Conservation (phyloP, 2,113 vertebrate genomes). For the Saimiri boliviensis region DNA sequence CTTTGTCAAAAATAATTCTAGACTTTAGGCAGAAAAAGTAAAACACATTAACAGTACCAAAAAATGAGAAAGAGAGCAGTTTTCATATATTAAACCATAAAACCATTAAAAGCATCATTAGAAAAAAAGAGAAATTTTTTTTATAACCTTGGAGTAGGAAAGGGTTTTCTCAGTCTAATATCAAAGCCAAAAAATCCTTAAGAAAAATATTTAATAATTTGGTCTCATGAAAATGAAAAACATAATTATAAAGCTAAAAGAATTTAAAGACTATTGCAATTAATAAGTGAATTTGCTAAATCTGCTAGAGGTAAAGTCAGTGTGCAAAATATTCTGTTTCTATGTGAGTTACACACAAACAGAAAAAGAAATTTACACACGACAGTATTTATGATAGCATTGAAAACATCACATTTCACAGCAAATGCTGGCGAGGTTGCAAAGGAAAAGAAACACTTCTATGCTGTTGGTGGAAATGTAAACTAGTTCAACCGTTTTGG, state of each 20-base stretch:
- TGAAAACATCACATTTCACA: not conserved
- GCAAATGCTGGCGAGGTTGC: no score
- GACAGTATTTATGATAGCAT: not conserved
- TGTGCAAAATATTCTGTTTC: not conserved
- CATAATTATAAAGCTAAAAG: not conserved
- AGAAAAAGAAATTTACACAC: not conserved
- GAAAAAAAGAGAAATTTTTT: not conserved
- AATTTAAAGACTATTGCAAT: not conserved
- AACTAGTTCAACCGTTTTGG: no score
- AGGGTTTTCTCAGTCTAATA: not conserved
- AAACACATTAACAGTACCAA: constrained; percentile 19
- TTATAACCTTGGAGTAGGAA: not conserved
- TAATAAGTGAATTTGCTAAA: not conserved
- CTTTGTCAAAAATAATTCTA: constrained; percentile 29
- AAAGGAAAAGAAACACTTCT: no score
- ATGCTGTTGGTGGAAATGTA: no score
- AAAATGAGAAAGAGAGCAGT: not conserved
- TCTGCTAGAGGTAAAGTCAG: not conserved
- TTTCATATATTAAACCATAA: not conserved
- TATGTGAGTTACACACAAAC: not conserved
- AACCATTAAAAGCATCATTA: not conserved
- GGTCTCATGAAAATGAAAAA: not conserved
- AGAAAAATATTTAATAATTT: not conserved
- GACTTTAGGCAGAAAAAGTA: constrained; percentile 17
- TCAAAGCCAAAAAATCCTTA: not conserved